Percentiles rank a stretch among this genome's conserved stretches.
phyloP scores from a whole-genome alignment of 2,888 invertebrate species.

The Bimastos eiseni region DNA sequence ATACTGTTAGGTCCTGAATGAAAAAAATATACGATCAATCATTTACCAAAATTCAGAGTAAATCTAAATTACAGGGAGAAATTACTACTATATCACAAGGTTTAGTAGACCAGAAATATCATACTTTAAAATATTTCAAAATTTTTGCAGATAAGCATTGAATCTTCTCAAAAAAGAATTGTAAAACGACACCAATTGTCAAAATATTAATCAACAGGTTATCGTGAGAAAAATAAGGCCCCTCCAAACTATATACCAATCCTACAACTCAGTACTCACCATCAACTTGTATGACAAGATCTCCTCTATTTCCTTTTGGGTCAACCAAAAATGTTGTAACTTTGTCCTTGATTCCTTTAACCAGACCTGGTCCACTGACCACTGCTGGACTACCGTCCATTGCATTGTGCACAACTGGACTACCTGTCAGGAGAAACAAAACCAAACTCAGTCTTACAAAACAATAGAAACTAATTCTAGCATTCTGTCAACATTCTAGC shows the following conservation, averaged over 20 bases:
- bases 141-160: not conserved
- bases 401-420: slow-evolving; percentile 56
- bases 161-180: not conserved
- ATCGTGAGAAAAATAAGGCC: not conserved
- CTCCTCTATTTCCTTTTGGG: slow-evolving; percentile 64
- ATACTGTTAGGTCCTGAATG: slow-evolving; percentile 69
- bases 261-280: slow-evolving; percentile 51
- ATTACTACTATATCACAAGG: not conserved
- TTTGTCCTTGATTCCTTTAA: slow-evolving; percentile 60
- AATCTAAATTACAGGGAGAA: not conserved
- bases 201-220: no score
- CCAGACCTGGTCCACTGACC: slow-evolving; percentile 69
- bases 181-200: not conserved
- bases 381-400: slow-evolving; percentile 68
- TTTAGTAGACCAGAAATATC: not conserved
- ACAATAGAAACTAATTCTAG: not conserved
- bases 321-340: slow-evolving; percentile 67
- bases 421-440: slow-evolving; percentile 48
- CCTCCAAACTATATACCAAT: not conserved
- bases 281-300: slow-evolving; percentile 65
- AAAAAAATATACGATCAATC: not conserved
- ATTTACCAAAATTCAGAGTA: not conserved
- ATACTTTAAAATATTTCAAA: not conserved
- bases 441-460: not conserved
- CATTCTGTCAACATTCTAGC: no score